Evolutionary conservation across 2,797 vertebrate genomes (phyloP).

Genomic region (Propithecus deckenii): DNA sequence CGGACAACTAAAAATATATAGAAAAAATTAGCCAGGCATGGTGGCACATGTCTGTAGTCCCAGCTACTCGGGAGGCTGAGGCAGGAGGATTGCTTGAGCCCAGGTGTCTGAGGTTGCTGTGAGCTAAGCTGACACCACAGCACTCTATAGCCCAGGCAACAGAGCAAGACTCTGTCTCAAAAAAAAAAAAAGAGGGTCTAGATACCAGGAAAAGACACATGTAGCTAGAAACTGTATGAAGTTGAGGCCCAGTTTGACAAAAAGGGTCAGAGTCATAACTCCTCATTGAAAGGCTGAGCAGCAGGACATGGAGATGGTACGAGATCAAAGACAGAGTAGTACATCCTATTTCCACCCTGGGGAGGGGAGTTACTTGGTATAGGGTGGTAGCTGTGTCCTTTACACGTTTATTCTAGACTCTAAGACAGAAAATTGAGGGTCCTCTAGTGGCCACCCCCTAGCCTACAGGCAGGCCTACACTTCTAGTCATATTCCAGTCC

Average conservation of each 20-base stretch:
- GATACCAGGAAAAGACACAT: neutral
- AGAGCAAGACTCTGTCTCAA: too few species aligned
- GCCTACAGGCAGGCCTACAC: neutral
- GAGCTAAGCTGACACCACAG: too few species aligned
- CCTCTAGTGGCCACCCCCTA: neutral
- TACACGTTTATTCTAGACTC: neutral
- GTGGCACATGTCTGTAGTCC: too few species aligned
- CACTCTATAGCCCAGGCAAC: too few species aligned
- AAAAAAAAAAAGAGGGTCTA: neutral
- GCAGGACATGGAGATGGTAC: neutral
- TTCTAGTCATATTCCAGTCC: neutral
- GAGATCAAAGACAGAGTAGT: constrained; percentile 41
- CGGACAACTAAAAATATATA: too few species aligned
- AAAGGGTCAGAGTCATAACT: neutral
- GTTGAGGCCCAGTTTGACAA: neutral
- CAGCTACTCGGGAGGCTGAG: too few species aligned
- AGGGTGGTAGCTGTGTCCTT: neutral
- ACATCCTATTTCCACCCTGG: constrained; percentile 28
- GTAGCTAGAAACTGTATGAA: neutral
- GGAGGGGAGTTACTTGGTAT: neutral
- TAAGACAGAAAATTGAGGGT: neutral
- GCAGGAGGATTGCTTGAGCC: too few species aligned
- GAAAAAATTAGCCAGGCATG: too few species aligned
- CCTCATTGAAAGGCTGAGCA: neutral
- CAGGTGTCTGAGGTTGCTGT: too few species aligned